These are phyloP conservation scores for Caenorhabditis briggsae DNA, from an alignment of 1,140 invertebrate genomes.

Conservation along the genomic window DNA sequence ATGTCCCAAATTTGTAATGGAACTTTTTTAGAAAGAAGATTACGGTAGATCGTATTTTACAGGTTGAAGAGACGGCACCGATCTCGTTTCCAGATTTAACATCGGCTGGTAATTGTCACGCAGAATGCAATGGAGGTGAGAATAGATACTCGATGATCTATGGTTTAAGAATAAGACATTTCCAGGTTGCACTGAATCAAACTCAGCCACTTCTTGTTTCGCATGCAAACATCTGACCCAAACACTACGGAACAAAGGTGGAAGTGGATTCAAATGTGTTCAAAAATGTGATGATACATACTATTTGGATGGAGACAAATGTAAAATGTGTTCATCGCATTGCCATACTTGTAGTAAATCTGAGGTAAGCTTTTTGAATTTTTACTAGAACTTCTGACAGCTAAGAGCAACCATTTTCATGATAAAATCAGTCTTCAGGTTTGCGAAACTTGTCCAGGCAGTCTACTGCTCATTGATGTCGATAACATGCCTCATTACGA, in stretches of 20 bases:
- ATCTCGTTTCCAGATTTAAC: constrained; percentile 71
- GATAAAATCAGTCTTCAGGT: constrained; percentile 1
- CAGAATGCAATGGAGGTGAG: constrained; percentile 71
- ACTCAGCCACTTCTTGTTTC: constrained; percentile 67
- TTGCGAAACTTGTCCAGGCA: constrained; percentile 75
- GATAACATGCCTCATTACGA: constrained; percentile 72
- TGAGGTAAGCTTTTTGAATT: constrained; percentile 60
- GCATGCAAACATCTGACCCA: constrained; percentile 75
- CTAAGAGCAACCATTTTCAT: background rate
- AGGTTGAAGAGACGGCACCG: constrained; percentile 65
- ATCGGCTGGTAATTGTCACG: constrained; percentile 74
- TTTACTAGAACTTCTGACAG: no score
- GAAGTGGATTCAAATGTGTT: constrained; percentile 75
- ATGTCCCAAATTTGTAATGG: background rate
- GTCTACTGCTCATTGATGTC: constrained; percentile 73
- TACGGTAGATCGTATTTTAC: constrained; percentile 59
- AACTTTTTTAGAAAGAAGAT: background rate
- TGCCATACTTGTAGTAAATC: constrained; percentile 73
- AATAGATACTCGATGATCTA: constrained; percentile 62
- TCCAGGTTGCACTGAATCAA: constrained; percentile 55
- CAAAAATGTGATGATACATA: constrained; percentile 73
- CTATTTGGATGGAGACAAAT: constrained; percentile 73
- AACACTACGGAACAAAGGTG: constrained; percentile 74
- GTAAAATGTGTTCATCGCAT: constrained; percentile 72
- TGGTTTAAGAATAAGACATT: constrained; percentile 51